Evolutionary conservation across 2,797 vertebrate genomes (phyloP).

Genomic region (Salarias fasciatus): DNA sequence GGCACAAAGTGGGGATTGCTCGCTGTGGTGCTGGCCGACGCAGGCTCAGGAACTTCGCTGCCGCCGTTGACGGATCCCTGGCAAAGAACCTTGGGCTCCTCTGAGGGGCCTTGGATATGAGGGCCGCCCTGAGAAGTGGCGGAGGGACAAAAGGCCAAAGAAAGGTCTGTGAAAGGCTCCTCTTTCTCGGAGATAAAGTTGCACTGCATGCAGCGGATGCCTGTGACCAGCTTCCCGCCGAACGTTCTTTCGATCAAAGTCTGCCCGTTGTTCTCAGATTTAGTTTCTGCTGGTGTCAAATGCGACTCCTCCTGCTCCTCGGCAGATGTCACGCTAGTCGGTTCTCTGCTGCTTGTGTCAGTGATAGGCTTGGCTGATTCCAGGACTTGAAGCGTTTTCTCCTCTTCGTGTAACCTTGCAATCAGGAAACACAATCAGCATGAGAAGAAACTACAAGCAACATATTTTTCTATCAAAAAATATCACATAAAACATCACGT

Average conservation of each 20-base stretch:
- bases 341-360: constrained; percentile 40
- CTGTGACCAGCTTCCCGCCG: constrained; percentile 91
- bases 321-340: constrained; percentile 45
- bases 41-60: constrained; percentile 73
- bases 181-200: constrained; percentile 93
- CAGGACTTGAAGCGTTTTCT: constrained; percentile 88
- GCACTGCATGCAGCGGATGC: constrained; percentile 93
- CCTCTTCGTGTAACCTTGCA: constrained; percentile 96
- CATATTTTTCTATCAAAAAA: too few relatives aligned
- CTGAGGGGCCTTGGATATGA: constrained; percentile 40
- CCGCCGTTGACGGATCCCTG: constrained; percentile 85
- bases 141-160: constrained; percentile 94
- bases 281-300: constrained; percentile 33
- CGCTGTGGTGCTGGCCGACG: constrained; percentile 37
- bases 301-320: constrained; percentile 55
- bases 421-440: constrained; percentile 33
- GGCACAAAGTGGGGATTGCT: constrained; percentile 47
- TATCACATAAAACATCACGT: too few relatives aligned
- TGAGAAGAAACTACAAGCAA: background rate
- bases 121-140: constrained; percentile 63
- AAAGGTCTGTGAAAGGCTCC: constrained; percentile 97
- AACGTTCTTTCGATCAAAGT: constrained; percentile 96
- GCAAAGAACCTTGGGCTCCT: constrained; percentile 69
- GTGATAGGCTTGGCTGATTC: constrained; percentile 68
- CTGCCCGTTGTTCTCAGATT: constrained; percentile 70